Evolutionary conservation across 2,888 invertebrate genomes (phyloP).

Genomic region (Philhelius pedissequus): DNA sequence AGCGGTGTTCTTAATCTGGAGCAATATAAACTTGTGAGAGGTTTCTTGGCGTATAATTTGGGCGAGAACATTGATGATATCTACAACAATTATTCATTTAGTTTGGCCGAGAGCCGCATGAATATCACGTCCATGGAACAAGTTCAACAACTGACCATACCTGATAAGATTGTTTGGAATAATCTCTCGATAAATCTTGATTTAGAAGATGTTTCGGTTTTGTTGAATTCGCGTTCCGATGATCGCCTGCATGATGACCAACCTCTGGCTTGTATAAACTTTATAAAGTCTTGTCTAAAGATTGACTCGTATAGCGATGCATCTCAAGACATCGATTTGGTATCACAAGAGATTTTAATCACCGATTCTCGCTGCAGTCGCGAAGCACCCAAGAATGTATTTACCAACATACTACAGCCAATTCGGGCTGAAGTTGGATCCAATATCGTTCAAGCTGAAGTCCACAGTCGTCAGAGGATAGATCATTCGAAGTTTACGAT

Average conservation of each 20-base stretch:
- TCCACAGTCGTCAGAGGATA: conserved; percentile 85
- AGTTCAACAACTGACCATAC: conserved; percentile 68
- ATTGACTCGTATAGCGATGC: conserved; percentile 93
- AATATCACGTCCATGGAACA: conserved; percentile 73
- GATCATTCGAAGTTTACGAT: conserved; percentile 90
- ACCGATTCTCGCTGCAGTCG: conserved; percentile 73
- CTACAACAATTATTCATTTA: conserved; percentile 73
- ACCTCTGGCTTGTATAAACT: conserved; percentile 91
- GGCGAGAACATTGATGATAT: conserved; percentile 90
- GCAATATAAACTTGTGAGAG: conserved; percentile 93
- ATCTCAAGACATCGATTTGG: conserved; percentile 94
- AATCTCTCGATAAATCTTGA: conserved; percentile 89
- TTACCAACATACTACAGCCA: conserved; percentile 93
- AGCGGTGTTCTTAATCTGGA: conserved; percentile 89
- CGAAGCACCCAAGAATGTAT: conserved; percentile 85
- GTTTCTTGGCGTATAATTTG: conserved; percentile 92
- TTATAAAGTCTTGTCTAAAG: conserved; percentile 92
- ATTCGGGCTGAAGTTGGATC: conserved; percentile 80
- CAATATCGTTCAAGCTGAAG: conserved; percentile 85
- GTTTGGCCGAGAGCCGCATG: conserved; percentile 74
- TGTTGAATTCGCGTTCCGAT: conserved; percentile 71
- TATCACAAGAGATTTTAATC: conserved; percentile 86
- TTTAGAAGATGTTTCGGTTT: conserved; percentile 91
- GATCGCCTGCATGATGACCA: conserved; percentile 78
- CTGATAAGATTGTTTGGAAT: conserved; percentile 84